Evolutionary conservation across 2,888 invertebrate species (phyloP).

Genomic region (Spialia ferax): DNA sequence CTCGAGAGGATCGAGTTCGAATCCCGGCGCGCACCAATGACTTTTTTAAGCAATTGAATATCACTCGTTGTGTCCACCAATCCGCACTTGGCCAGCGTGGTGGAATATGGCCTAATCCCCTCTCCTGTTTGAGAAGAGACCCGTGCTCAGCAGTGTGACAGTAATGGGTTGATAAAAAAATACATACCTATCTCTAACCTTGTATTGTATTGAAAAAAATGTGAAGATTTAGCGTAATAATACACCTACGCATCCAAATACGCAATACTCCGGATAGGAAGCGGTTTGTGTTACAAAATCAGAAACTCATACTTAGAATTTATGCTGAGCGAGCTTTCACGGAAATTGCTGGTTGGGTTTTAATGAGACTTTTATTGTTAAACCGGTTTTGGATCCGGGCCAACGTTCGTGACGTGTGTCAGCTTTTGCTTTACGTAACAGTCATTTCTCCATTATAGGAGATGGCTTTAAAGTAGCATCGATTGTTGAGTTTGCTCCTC

Average conservation of each 20-base stretch:
- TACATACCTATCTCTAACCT: too few species aligned
- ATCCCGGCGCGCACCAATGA: too few species aligned
- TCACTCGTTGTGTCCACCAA: too few species aligned
- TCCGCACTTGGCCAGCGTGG: too few species aligned
- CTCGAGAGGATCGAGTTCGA: too few species aligned
- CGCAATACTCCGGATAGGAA: not conserved
- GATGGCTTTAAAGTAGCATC: constrained; percentile 1
- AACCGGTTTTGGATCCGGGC: constrained; percentile 28
- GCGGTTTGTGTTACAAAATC: constrained; percentile 9
- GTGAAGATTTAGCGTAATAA: not conserved
- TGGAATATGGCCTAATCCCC: too few species aligned
- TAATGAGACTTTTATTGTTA: constrained; percentile 39
- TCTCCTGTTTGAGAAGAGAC: too few species aligned
- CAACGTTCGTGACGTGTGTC: constrained; percentile 37
- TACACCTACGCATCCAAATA: not conserved
- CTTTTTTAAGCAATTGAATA: too few species aligned
- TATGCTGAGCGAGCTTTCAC: constrained; percentile 29
- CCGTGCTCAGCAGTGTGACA: too few species aligned
- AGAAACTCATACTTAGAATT: constrained; percentile 21
- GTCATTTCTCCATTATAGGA: constrained; percentile 7
- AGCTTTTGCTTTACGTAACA: constrained; percentile 29
- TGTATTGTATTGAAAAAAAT: too few species aligned
- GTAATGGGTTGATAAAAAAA: too few species aligned
- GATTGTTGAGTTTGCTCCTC: not conserved
- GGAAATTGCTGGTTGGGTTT: constrained; percentile 34